phyloP scores from a whole-genome alignment of 2,888 invertebrate genomes.

The Entomobrya proxima region DNA sequence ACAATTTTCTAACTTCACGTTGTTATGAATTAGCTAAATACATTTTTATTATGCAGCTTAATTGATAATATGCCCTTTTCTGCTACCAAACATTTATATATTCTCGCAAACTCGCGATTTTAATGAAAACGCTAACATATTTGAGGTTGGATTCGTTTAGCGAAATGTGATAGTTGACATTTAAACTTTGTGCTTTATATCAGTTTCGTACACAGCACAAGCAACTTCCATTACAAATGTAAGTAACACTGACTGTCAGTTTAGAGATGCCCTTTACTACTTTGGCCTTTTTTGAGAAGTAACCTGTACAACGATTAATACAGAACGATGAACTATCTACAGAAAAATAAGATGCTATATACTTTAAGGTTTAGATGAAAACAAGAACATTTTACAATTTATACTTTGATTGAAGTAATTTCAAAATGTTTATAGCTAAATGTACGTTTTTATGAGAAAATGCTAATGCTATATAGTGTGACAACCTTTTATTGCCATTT shows the following conservation, averaged over 20 bases:
- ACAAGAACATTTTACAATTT: conserved; percentile 35
- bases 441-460: conserved; percentile 24
- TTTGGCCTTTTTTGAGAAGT: conserved; percentile 15
- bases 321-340: conserved; percentile 53
- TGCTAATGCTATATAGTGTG: conserved; percentile 32
- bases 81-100: no score
- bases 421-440: conserved; percentile 24
- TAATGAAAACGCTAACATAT: no score
- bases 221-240: not conserved
- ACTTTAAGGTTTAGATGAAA: not conserved
- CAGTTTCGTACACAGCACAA: conserved; percentile 10
- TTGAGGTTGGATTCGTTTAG: no score
- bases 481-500: conserved; percentile 29
- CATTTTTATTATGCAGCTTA: not conserved
- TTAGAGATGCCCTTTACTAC: conserved; percentile 34
- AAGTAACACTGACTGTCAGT: conserved; percentile 30
- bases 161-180: conserved; percentile 4
- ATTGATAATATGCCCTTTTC: not conserved
- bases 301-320: conserved; percentile 61
- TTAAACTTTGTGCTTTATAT: conserved; percentile 51
- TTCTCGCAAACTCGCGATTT: no score
- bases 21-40: not conserved
- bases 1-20: conserved; percentile 33
- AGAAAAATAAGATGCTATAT: conserved; percentile 7
- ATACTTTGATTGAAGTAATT: conserved; percentile 51